phyloP scores from a whole-genome alignment of 1,140 invertebrate genomes.

The Eulimnadia texana region DNA sequence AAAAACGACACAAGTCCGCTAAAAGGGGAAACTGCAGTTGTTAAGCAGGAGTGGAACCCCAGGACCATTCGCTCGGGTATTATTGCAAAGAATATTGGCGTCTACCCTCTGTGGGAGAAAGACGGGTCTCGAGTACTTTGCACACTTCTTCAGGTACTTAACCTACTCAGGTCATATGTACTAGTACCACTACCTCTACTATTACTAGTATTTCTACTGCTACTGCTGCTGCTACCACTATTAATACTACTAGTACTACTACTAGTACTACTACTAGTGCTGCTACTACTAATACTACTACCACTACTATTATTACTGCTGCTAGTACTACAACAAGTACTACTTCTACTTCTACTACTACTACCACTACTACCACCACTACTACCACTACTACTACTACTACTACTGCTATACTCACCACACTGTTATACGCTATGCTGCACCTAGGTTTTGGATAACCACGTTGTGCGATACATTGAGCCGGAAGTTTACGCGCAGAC shows the following conservation, averaged over 20 bases:
- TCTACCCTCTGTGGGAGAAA: conserved; percentile 82
- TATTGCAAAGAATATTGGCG: conserved; percentile 83
- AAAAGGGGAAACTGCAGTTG: conserved; percentile 36
- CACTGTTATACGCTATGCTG: conserved; percentile 22
- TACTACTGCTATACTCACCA: no score
- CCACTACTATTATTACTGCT: no score
- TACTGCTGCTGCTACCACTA: not conserved
- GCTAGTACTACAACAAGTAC: no score
- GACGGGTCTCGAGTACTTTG: conserved; percentile 59
- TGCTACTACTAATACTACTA: no score
- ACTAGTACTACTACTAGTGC: no score
- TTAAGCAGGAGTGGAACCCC: conserved; percentile 43
- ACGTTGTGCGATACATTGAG: conserved; percentile 81
- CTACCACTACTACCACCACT: no score
- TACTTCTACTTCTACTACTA: no score
- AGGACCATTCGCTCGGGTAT: conserved; percentile 57
- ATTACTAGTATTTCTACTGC: not conserved
- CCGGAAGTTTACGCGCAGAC: conserved; percentile 50
- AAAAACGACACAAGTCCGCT: conserved; percentile 34
- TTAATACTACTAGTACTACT: no score
- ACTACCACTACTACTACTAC: no score
- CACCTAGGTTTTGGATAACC: conserved; percentile 91
- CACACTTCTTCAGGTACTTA: conserved; percentile 67
- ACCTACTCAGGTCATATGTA: not conserved
- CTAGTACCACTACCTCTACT: not conserved